Percentiles rank a stretch among this genome's conserved stretches.
These are phyloP conservation scores for Thunnus albacares DNA, from an alignment of 2,797 vertebrate genomes.

Conservation along the genomic window DNA sequence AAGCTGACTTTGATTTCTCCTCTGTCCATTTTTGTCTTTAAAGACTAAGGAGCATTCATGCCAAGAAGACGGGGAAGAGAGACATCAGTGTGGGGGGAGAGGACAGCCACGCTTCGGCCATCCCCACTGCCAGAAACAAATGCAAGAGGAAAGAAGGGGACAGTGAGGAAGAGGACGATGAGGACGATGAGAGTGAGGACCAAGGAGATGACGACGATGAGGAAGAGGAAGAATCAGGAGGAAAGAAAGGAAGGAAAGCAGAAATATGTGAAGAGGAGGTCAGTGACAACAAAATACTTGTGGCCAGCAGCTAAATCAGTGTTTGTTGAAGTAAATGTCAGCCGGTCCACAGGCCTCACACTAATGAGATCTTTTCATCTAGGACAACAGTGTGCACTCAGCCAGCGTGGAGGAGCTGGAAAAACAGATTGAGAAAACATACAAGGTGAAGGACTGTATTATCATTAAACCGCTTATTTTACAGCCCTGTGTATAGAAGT, in stretches of 20 bases:
- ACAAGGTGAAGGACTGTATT: conserved; percentile 84
- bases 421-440: conserved; percentile 94
- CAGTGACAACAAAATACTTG: conserved; percentile 31
- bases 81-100: conserved; percentile 86
- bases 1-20: background rate
- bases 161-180: conserved; percentile 93
- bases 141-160: conserved; percentile 91
- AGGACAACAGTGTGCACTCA: conserved; percentile 93
- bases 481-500: no score
- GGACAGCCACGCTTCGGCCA: conserved; percentile 84
- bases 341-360: conserved; percentile 18
- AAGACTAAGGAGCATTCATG: conserved; percentile 93
- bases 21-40: conserved; percentile 23
- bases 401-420: conserved; percentile 94
- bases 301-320: conserved; percentile 12
- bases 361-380: conserved; percentile 55
- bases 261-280: conserved; percentile 95
- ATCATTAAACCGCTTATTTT: no score
- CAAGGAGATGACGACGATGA: conserved; percentile 92
- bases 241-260: conserved; percentile 91
- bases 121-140: conserved; percentile 85
- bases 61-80: conserved; percentile 91
- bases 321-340: conserved; percentile 49
- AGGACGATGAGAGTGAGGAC: conserved; percentile 93
- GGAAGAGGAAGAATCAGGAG: conserved; percentile 91